Conservation (phyloP, 2,797 vertebrate genomes). For the Fratercula arctica region DNA sequence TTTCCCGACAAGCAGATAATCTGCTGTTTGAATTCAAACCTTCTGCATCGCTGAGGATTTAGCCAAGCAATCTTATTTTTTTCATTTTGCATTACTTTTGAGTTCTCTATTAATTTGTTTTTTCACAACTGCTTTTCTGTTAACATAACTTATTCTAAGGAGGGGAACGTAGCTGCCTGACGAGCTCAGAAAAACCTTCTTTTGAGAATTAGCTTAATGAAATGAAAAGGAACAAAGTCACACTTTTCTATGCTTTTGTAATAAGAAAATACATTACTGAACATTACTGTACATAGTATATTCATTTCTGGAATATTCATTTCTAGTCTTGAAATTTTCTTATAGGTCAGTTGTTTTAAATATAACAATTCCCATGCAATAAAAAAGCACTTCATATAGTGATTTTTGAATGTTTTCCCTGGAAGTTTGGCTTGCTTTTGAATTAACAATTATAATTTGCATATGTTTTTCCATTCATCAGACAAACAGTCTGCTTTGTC, state of each 20-base stretch:
- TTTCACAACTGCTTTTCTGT: not conserved
- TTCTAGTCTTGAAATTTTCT: not conserved
- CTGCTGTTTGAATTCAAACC: not conserved
- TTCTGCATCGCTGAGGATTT: not conserved
- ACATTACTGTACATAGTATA: not conserved
- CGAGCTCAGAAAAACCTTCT: not conserved
- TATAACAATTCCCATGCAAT: not conserved
- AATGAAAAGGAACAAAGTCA: not conserved
- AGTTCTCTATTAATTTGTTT: not conserved
- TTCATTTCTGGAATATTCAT: not conserved
- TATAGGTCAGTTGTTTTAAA: not conserved
- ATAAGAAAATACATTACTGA: not conserved
- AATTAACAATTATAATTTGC: not conserved
- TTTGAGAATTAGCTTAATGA: not conserved
- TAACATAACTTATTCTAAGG: not conserved
- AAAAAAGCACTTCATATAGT: not conserved
- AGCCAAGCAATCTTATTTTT: not conserved
- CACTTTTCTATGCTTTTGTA: not conserved
- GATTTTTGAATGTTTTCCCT: not conserved
- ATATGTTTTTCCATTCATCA: not conserved
- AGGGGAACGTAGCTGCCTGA: not conserved
- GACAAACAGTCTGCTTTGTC: not conserved
- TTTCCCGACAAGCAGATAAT: not conserved
- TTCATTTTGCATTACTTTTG: not conserved
- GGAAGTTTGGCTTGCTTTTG: not conserved